These are phyloP conservation scores for Diorhabda carinulata DNA, from an alignment of 1,140 invertebrate genomes.

Conservation along the genomic window DNA sequence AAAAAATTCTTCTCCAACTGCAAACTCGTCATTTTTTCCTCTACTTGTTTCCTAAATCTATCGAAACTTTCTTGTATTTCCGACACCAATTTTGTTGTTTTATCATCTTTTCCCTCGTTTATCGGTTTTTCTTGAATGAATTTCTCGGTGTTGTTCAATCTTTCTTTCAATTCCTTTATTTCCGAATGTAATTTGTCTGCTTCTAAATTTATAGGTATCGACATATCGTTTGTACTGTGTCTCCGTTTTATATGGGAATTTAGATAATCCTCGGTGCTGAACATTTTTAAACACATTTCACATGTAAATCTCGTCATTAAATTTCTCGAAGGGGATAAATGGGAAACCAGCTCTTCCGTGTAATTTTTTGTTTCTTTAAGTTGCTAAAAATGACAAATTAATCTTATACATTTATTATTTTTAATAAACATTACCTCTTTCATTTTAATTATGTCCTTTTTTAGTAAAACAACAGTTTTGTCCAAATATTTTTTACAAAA, in stretches of 20 bases:
- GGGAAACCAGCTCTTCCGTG: slow-evolving; percentile 28
- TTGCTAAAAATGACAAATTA: slow-evolving; percentile 30
- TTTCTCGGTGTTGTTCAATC: slow-evolving; percentile 55
- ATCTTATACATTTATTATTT: background rate
- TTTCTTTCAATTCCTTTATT: slow-evolving; percentile 57
- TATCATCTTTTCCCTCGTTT: slow-evolving; percentile 19
- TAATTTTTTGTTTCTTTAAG: slow-evolving; percentile 35
- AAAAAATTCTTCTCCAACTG: slow-evolving; percentile 37
- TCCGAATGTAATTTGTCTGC: slow-evolving; percentile 55
- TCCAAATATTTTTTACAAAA: slow-evolving; percentile 68
- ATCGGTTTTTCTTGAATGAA: slow-evolving; percentile 35
- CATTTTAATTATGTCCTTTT: slow-evolving; percentile 56
- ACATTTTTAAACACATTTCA: slow-evolving; percentile 54
- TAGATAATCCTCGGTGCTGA: slow-evolving; percentile 56
- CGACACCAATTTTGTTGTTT: slow-evolving; percentile 21
- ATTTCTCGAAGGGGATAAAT: slow-evolving; percentile 23
- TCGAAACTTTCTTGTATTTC: slow-evolving; percentile 43
- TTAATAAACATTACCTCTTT: slow-evolving; percentile 49
- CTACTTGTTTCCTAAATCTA: slow-evolving; percentile 37
- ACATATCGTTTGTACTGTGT: slow-evolving; percentile 41
- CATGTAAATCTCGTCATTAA: slow-evolving; percentile 47
- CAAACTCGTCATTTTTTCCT: slow-evolving; percentile 41
- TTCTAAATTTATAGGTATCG: slow-evolving; percentile 42
- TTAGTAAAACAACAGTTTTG: slow-evolving; percentile 59
- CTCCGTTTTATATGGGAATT: slow-evolving; percentile 53